Conservation (phyloP, 1,140 invertebrate genomes). For the Sipha flava region DNA sequence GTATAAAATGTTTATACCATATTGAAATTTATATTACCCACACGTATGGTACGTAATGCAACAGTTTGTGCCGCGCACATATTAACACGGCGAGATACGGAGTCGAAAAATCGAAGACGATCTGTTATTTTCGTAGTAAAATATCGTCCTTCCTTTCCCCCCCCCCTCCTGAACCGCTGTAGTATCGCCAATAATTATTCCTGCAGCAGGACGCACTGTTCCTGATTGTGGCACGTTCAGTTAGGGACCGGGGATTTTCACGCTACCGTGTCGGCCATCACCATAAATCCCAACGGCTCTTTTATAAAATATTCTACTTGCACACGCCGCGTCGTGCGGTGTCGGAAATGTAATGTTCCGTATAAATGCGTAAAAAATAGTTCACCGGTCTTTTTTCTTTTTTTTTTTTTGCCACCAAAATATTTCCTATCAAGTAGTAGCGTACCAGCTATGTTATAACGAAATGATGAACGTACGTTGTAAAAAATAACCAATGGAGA, state of each 20-base stretch:
- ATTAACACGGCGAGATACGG: too few species aligned
- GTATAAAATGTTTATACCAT: too few species aligned
- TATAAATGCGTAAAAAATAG: not conserved
- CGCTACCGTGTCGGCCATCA: not conserved
- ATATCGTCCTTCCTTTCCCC: too few species aligned
- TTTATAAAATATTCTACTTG: not conserved
- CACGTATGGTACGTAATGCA: too few species aligned
- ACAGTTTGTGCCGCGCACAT: too few species aligned
- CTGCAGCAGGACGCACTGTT: not conserved
- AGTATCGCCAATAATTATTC: too few species aligned
- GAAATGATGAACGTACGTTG: not conserved
- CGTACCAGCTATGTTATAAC: not conserved
- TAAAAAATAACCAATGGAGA: not conserved
- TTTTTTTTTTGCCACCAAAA: not conserved
- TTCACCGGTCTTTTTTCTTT: not conserved
- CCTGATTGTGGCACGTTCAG: not conserved
- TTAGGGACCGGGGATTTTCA: not conserved
- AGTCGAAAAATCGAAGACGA: not conserved
- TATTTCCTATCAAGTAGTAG: slow-evolving; percentile 1
- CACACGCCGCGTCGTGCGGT: not conserved
- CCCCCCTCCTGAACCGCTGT: too few species aligned
- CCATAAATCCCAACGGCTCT: not conserved
- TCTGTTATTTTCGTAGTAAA: not conserved
- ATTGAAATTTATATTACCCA: too few species aligned
- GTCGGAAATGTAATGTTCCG: slow-evolving; percentile 1